Evolutionary conservation across 2,888 invertebrate genomes (phyloP).

Genomic region (Pogonocherus hispidulus): DNA sequence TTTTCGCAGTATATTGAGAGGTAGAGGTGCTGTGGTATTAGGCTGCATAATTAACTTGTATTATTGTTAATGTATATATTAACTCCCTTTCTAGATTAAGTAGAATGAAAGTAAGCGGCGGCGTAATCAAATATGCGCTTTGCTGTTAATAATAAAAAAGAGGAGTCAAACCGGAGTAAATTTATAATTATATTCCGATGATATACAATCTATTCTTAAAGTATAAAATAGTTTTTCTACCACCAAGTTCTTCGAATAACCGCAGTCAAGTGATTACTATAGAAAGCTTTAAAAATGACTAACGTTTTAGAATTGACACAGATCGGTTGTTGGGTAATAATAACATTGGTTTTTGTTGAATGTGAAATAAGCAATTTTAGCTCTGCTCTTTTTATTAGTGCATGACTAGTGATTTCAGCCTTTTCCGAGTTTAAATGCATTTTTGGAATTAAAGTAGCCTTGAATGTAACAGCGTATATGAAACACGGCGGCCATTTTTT

Average conservation of each 20-base stretch:
- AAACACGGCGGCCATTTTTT: not conserved
- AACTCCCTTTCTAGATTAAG: too few species aligned
- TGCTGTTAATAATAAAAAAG: not conserved
- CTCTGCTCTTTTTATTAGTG: conserved; percentile 7
- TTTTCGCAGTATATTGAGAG: too few species aligned
- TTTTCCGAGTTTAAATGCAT: conserved; percentile 17
- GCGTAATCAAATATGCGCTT: not conserved
- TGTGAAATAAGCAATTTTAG: conserved; percentile 24
- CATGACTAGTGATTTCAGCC: conserved; percentile 9
- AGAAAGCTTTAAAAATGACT: conserved; percentile 21
- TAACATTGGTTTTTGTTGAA: conserved; percentile 11
- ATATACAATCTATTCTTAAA: not conserved
- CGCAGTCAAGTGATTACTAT: conserved; percentile 17
- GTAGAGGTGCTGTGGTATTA: too few species aligned
- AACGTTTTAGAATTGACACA: conserved; percentile 23
- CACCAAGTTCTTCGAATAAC: not conserved
- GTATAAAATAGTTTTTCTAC: not conserved
- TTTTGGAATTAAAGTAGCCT: not conserved
- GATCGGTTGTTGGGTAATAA: conserved; percentile 28
- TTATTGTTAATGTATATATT: too few species aligned
- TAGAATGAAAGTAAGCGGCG: not conserved
- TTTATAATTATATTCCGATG: not conserved
- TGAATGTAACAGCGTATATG: not conserved
- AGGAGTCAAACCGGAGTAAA: not conserved
- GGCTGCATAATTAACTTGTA: too few species aligned